phyloP scores from a whole-genome alignment of 2,797 vertebrate genomes.

The Sebastes minor region DNA sequence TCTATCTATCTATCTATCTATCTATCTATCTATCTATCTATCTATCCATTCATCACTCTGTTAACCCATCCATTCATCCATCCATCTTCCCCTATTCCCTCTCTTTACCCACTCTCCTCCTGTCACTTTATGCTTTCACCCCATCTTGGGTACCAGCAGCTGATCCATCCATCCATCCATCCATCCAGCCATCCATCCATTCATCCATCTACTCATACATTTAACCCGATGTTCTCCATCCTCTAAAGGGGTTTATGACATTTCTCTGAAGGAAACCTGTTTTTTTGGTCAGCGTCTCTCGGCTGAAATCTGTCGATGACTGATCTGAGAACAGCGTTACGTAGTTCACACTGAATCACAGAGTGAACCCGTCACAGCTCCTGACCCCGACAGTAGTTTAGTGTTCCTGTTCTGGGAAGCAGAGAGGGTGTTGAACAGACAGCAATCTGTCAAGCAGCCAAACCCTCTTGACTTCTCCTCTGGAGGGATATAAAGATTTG shows the following conservation, averaged over 20 bases:
- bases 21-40: background rate
- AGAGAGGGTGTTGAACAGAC: slow-evolving; percentile 11
- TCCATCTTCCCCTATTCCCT: background rate
- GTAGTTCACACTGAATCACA: background rate
- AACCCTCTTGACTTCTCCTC: slow-evolving; percentile 21
- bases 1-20: background rate
- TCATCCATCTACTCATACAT: background rate
- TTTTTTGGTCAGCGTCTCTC: background rate
- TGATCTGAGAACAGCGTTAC: background rate
- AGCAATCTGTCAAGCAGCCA: slow-evolving; percentile 14
- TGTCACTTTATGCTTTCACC: background rate
- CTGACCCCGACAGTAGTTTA: background rate
- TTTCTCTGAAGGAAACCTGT: background rate
- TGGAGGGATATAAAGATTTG: slow-evolving; percentile 49
- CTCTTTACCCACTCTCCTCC: background rate
- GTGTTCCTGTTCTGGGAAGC: background rate
- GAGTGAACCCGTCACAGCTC: background rate
- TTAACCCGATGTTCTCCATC: background rate
- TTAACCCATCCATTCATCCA: too few relatives aligned
- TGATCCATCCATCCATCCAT: background rate
- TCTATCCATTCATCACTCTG: background rate
- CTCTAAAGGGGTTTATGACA: background rate
- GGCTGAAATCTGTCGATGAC: background rate
- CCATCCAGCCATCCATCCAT: background rate
- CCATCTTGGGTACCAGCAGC: background rate